Base-by-base conservation (phyloP, 2,888 invertebrate species). In the Eristalis pertinax region DNA sequence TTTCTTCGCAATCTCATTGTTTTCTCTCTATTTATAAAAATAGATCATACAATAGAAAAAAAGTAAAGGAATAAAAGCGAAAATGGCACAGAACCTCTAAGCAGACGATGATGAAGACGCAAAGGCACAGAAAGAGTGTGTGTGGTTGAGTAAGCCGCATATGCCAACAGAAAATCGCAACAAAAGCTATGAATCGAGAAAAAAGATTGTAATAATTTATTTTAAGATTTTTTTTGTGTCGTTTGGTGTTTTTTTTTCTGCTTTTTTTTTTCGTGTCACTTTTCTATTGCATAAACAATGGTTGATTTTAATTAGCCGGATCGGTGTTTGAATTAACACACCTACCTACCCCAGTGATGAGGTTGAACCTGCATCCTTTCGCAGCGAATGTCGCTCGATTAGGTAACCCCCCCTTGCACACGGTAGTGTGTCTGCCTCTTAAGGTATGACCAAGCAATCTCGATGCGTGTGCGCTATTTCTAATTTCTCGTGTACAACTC, bases 141-240 rank as follows among this genome's bases (percentile, higher is more conserved):
- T 43, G 43, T n/a, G n/a, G 43, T 50, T 50, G 43, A 50, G 43
- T 63, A 69, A 62, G 62, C 43, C 22, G 62, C 69, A 56, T 79
- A 65, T 65, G 29, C 58, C 56, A n/a, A 72, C 72, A 65, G 79
- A 72, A 77, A n/a, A n/a, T n/a, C n/a, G n/a, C n/a, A n/a, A n/a
- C n/a, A n/a, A n/a, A n/a, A n/a, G n/a, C n/a, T n/a, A n/a, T n/a
- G n/a, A n/a, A n/a, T n/a, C n/a, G n/a, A n/a, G n/a, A n/a, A 19
- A 62, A 62, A 69, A 69, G 10, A 77, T 69, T 62, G 50, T 63
- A 69, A 77, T 68, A 77, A 77, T 63, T 69, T 77, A 77, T 77
- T 77, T 69, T 63, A 77, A 69, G 69, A 77, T 24, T 35, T 32
- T 63, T 62, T 41, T 65, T 41, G 63, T 64, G 78, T 58, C n/a